phyloP scores from a whole-genome alignment of 2,113 vertebrate species.

The Nematolebias whitei region DNA sequence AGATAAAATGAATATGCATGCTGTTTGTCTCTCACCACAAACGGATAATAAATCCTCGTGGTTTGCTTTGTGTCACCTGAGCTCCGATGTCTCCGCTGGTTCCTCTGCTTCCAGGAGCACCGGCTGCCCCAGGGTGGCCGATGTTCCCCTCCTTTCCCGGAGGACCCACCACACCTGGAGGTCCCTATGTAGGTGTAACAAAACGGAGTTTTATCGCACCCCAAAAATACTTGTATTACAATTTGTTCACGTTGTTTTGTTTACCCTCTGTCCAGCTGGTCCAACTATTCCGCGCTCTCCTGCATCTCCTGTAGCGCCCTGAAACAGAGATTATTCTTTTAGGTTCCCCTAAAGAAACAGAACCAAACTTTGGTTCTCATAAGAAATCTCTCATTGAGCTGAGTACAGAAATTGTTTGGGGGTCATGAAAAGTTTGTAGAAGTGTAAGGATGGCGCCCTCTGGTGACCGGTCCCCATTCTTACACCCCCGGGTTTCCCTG shows the following conservation, averaged over 20 bases:
- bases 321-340: conserved; percentile 22
- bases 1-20: not conserved
- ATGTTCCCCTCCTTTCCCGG: conserved; percentile 91
- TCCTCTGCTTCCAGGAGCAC: conserved; percentile 92
- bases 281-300: conserved; percentile 89
- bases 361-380: not conserved
- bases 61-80: conserved; percentile 79
- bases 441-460: too few relatives aligned
- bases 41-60: not conserved
- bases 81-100: conserved; percentile 88
- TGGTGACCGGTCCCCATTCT: too few relatives aligned
- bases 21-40: not conserved
- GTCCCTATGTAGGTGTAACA: conserved; percentile 79
- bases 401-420: not conserved
- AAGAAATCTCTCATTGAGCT: not conserved
- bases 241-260: not conserved
- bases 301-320: conserved; percentile 91
- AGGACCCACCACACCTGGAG: conserved; percentile 92
- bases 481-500: too few relatives aligned
- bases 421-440: too few relatives aligned
- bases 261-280: conserved; percentile 91
- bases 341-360: not conserved
- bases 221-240: not conserved
- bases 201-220: not conserved
- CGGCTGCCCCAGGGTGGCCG: conserved; percentile 87